Base-by-base conservation (phyloP, 2,888 invertebrate genomes). In the Rhamphomyia laevipes region DNA sequence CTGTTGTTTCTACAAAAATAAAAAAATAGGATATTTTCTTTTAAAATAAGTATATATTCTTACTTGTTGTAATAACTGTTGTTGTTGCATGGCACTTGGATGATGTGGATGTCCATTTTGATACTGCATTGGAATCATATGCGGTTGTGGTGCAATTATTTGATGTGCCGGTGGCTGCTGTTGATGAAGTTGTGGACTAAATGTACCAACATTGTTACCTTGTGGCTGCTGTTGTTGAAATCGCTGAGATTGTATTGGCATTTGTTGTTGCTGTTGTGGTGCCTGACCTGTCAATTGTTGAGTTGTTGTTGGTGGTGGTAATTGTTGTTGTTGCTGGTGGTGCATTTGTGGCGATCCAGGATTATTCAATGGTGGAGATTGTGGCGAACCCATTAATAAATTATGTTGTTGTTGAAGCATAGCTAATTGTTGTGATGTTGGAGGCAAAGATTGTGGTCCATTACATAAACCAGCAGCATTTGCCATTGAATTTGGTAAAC, bases 21-120 rank as follows among this genome's bases (percentile, higher is more conserved):
- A 61, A 27, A 45, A 49, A 23, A 49, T 23, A 43, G 4, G 23
- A 27, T 27, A 27, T 6, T 27, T 27, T 6, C 21, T 6, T 4
- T 6, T 4, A 6, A 21, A 21, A 21, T 21, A 21, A 21, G 6
- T 21, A 21, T 21, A 4, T 21, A 4, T 3, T 27, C 9, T 27
- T 27, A 27, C 50, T 43, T 56, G 53, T 42, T 57, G 50, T 31
- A 41, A 43, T 17, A 45, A 43, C 6, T 49, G 54, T 3, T 46
- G 45, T 45, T 50, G 55, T 41, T 51, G 56, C 51, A 51, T 51
- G 49, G 43, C 52, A 42, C 45, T 52, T 17, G 51, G 52, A 23
- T 58, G 57, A 23, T 54, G 55, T 38, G 52, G 42, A 35, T 64
- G 65, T 41, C 66, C 66, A 55, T 68, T 69, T 53, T 68, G 68